Conservation (phyloP, 2,888 invertebrate species). For the Helicoverpa assulta region DNA sequence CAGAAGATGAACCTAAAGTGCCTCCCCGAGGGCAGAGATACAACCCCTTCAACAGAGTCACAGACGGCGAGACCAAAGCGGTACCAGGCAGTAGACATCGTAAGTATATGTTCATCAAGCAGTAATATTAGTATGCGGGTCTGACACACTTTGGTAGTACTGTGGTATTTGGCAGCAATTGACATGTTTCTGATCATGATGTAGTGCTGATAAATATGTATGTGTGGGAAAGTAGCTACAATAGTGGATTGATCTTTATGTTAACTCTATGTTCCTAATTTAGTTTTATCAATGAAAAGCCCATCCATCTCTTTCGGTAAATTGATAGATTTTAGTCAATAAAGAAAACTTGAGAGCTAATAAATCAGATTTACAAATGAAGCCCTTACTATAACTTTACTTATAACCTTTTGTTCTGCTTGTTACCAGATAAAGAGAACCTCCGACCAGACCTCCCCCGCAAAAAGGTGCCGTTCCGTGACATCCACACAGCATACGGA, state of each 20-base stretch:
- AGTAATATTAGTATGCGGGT: not conserved
- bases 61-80: conserved; percentile 76
- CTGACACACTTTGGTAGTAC: not conserved
- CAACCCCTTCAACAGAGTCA: conserved; percentile 94
- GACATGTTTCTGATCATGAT: not conserved
- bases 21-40: conserved; percentile 95
- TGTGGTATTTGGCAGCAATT: not conserved
- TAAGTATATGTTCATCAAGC: conserved; percentile 67
- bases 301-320: too few species aligned
- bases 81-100: conserved; percentile 84
- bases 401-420: not conserved
- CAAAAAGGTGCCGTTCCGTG: conserved; percentile 91
- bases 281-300: too few species aligned
- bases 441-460: conserved; percentile 83
- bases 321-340: too few species aligned
- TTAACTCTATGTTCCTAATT: too few species aligned
- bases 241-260: too few species aligned
- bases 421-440: conserved; percentile 81
- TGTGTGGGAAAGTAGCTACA: too few species aligned
- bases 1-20: conserved; percentile 91
- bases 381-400: too few species aligned
- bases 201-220: too few species aligned
- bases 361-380: too few species aligned
- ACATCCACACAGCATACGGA: conserved; percentile 93
- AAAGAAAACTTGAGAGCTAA: too few species aligned